phyloP scores from a whole-genome alignment of 1,140 invertebrate species.

The Camponotus vicinus region DNA sequence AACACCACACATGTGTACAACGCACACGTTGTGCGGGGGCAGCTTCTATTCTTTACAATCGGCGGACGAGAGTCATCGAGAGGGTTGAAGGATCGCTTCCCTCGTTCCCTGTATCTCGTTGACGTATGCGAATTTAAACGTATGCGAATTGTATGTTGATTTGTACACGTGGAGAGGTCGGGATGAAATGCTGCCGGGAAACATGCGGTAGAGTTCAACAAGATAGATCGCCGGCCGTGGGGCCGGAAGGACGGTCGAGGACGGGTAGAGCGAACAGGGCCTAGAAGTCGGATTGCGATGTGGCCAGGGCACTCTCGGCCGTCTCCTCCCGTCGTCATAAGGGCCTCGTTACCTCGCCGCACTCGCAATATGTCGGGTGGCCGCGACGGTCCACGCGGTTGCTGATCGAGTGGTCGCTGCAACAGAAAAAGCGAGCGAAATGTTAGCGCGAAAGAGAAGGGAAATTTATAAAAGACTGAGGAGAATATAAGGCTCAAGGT shows the following conservation, averaged over 20 bases:
- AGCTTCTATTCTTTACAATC: slow-evolving; percentile 23
- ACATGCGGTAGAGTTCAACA: slow-evolving; percentile 34
- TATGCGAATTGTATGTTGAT: background rate
- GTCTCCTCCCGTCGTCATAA: slow-evolving; percentile 90
- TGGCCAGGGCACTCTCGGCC: slow-evolving; percentile 88
- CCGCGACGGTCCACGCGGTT: slow-evolving; percentile 88
- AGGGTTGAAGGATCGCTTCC: slow-evolving; percentile 56
- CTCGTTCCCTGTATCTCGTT: slow-evolving; percentile 2
- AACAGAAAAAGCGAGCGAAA: slow-evolving; percentile 79
- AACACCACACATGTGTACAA: background rate
- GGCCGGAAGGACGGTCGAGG: slow-evolving; percentile 61
- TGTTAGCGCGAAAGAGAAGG: background rate
- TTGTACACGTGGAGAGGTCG: slow-evolving; percentile 31
- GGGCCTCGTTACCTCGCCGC: slow-evolving; percentile 87
- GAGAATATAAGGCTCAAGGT: too few relatives aligned
- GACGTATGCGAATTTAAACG: slow-evolving; percentile 23
- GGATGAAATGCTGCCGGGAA: slow-evolving; percentile 33
- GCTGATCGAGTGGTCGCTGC: slow-evolving; percentile 89
- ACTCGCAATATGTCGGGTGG: slow-evolving; percentile 85
- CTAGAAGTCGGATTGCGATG: slow-evolving; percentile 84
- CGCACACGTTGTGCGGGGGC: too few relatives aligned
- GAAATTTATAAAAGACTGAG: background rate
- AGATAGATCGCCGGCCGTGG: background rate
- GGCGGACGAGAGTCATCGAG: slow-evolving; percentile 19
- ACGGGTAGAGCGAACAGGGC: slow-evolving; percentile 43